Evolutionary conservation across 53 echinoderm and acorn worm genomes (phyloP), one percentile per base, ranked within the genome.

Genomic region (Temnopleurus reevesii): DNA sequence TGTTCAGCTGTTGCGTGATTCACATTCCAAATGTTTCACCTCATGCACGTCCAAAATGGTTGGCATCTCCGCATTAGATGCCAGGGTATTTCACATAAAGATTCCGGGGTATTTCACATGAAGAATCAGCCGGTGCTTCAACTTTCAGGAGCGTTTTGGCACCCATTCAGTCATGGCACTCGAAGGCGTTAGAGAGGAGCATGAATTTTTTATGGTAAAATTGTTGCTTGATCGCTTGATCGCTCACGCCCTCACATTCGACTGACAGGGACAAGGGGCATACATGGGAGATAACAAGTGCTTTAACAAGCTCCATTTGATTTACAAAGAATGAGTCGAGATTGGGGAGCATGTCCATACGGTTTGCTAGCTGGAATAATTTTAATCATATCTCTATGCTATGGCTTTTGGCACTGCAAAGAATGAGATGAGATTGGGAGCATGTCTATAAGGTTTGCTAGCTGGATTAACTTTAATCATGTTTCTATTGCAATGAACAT

Each of bases 171-270:
- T 71, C 71, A 71, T 71, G 36, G 7, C 71, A 8, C 41, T 71
- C 5, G 4, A 36, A 71, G 71, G 71, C 21, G 41, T 71, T 71
- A 71, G 35, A 71, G 71, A 71, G 71, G 13, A 71, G 38, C 8
- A 71, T 71, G 71, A 38, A 71, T 71, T 6, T 71, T 71, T 71
- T n/a, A 71, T 71, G 71, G 23, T 18, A 30, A 71, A 71, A 71
- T 41, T 71, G 71, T 71, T 71, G 71, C 71, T 41, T 38, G 41
- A 71, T 71, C 41, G 71, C 71, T 71, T 71, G 71, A 43, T 71
- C 41, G 41, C 71, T 71, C 71, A 71, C 41, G 36, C 71, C 19
- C 71, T 71, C 23, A 71, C 38, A 38, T 41, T 23, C 36, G n/a
- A 36, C n/a, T 41, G 71, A 71, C 38, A 41, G 41, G 71, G 34